phyloP scores from a whole-genome alignment of 1,140 invertebrate genomes.

The Halyomorpha halys region DNA sequence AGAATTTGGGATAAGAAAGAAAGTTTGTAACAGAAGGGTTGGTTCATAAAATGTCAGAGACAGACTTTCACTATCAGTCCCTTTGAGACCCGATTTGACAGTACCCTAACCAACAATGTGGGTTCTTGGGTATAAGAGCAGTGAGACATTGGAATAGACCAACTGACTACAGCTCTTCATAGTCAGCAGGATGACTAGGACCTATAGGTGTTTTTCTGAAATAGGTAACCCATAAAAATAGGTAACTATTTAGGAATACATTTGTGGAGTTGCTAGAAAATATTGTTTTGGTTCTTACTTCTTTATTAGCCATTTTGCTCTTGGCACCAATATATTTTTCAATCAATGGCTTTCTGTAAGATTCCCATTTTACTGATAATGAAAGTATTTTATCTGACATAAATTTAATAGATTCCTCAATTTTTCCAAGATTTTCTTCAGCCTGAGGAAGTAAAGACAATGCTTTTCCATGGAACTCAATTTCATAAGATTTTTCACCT shows the following conservation, averaged over 20 bases:
- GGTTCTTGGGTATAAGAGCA: no score
- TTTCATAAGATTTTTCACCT: conserved; percentile 31
- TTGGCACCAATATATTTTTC: conserved; percentile 48
- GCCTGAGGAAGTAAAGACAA: conserved; percentile 50
- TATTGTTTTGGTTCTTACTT: conserved; percentile 35
- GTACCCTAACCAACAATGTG: no score
- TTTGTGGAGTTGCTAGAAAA: not conserved
- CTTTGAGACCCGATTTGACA: no score
- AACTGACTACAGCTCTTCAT: no score
- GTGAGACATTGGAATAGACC: no score
- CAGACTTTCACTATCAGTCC: no score
- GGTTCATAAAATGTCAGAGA: no score
- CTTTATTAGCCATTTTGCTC: conserved; percentile 45
- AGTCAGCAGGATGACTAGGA: no score
- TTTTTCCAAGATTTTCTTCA: conserved; percentile 52
- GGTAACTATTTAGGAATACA: not conserved
- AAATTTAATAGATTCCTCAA: conserved; percentile 47
- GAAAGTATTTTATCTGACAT: conserved; percentile 47
- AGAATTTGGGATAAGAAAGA: no score
- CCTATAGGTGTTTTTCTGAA: no score
- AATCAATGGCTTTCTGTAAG: conserved; percentile 51
- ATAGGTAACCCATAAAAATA: no score
- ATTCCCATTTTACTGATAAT: conserved; percentile 58
- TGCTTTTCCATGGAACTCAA: conserved; percentile 45
- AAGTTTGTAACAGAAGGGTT: no score